A percentile compares a stretch with the other conserved stretches of the same genome.
phyloP scores from a whole-genome alignment of 2,888 invertebrate species.

The Drosophila rellima region DNA sequence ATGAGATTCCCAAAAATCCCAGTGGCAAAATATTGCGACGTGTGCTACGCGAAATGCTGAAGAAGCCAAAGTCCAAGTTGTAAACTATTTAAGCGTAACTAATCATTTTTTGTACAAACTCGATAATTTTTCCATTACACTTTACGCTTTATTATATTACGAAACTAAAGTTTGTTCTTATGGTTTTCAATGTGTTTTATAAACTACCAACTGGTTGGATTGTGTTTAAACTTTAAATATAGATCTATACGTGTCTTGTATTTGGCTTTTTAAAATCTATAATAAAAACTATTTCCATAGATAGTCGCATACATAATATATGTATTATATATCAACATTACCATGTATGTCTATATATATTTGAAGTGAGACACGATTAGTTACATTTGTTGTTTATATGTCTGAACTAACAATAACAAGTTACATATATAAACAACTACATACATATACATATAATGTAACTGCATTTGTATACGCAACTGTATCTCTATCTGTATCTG shows the following conservation, averaged over 20 bases:
- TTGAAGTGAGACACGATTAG: slow-evolving; percentile 26
- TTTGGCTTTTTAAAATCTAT: slow-evolving; percentile 75
- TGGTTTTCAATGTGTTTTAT: slow-evolving; percentile 59
- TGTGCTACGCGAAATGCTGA: slow-evolving; percentile 82
- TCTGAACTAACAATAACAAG: slow-evolving; percentile 74
- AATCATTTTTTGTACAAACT: slow-evolving; percentile 55
- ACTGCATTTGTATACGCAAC: not conserved
- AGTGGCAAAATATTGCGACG: slow-evolving; percentile 93
- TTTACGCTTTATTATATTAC: slow-evolving; percentile 67
- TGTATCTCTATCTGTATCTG: slow-evolving; percentile 8
- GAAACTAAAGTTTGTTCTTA: slow-evolving; percentile 66
- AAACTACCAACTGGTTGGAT: slow-evolving; percentile 77
- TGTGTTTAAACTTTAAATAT: slow-evolving; percentile 49
- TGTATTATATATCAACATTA: not conserved
- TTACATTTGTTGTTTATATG: slow-evolving; percentile 43
- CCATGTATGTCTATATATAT: slow-evolving; percentile 3
- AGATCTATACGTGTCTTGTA: slow-evolving; percentile 40
- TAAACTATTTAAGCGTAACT: slow-evolving; percentile 58
- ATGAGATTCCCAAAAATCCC: slow-evolving; percentile 91
- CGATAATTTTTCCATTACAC: slow-evolving; percentile 44
- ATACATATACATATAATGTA: slow-evolving; percentile 42
- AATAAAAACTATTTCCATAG: slow-evolving; percentile 73
- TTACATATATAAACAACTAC: slow-evolving; percentile 77
- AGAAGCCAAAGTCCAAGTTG: slow-evolving; percentile 83
- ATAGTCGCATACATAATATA: slow-evolving; percentile 16